Base-by-base conservation (phyloP, 2,113 vertebrate genomes). In the Lophotis ruficrista region DNA sequence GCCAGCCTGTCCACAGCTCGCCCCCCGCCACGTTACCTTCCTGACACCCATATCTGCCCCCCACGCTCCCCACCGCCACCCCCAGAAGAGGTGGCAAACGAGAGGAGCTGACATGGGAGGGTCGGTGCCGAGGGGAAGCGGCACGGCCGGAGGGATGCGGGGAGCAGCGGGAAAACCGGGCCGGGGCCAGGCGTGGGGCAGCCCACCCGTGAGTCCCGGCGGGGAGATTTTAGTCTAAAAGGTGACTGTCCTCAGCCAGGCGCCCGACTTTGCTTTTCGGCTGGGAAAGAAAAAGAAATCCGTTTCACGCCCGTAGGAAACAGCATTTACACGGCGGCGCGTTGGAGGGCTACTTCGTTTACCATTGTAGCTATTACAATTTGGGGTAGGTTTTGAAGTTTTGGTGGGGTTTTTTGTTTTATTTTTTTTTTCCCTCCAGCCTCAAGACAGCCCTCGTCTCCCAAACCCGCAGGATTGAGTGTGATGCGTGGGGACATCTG, bases 201-300 rank as follows among this genome's bases (percentile, higher is more conserved):
- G 27, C 33, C 28, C 87, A 58, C 4, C 7, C 1, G 3, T 4
- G 8, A 62, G 10, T 60, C 21, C 24, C 6, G 2, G 7, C 0
- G 3, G 23, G 27, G 41, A 82, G 17, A 57, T 75, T 75, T 76
- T 31, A 33, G 3, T 38, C 56, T 24, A 12, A 43, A 64, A 65
- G 61, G 45, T 80, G 45, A 7, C 50, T 64, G 18, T 9, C 65
- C n/a, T 12, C 54, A 30, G 50, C 43, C 17, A 7, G 8, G 10
- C 7, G 0, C 8, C 10, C 10, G n/a, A 9, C 3, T 68, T 10
- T n/a, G 4, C 3, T 71, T 91, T 80, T 62, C 16, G 13, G 4
- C 64, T 2, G 1, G 10, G 16, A 79, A 86, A 58, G 16, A 48
- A 58, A 41, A 68, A 35, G 3, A 48, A 90, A 68, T 9, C 20